Conservation (phyloP, 2,888 invertebrate species). For the Gibbula magus region DNA sequence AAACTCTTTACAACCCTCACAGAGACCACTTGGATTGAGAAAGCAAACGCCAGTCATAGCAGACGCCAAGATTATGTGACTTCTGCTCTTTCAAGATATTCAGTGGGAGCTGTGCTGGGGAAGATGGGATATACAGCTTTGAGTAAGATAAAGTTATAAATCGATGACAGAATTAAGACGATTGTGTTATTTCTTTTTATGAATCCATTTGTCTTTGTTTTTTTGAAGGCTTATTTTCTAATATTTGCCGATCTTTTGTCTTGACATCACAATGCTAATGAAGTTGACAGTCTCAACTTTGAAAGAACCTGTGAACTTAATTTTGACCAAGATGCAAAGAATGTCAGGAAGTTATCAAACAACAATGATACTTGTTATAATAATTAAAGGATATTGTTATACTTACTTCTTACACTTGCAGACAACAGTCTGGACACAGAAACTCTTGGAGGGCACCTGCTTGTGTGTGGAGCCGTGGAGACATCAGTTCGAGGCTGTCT, state of each 20-base stretch:
- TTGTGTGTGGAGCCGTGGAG: conserved; percentile 52
- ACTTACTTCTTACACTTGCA: not conserved
- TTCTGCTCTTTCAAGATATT: conserved; percentile 58
- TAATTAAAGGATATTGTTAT: too few species aligned
- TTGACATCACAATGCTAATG: too few species aligned
- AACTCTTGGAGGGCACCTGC: conserved; percentile 65
- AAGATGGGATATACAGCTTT: conserved; percentile 39
- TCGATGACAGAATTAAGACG: too few species aligned
- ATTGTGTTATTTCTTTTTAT: too few species aligned
- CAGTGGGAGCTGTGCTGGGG: conserved; percentile 55
- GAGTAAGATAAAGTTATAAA: conserved; percentile 39
- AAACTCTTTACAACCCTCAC: conserved; percentile 57
- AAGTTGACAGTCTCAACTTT: too few species aligned
- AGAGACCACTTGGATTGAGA: conserved; percentile 52
- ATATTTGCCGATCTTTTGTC: too few species aligned
- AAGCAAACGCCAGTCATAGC: conserved; percentile 27
- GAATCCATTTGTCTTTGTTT: too few species aligned
- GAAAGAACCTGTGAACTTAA: too few species aligned
- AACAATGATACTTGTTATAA: too few species aligned
- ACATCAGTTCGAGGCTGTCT: conserved; percentile 42
- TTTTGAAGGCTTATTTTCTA: too few species aligned
- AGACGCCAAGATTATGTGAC: conserved; percentile 47
- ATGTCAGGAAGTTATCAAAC: too few species aligned
- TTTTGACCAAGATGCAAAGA: too few species aligned
- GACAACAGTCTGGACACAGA: conserved; percentile 28